Evolutionary conservation across 1,140 invertebrate species (phyloP), one percentile per base, ranked within the genome.

Genomic region (Wiebesia pumilae): DNA sequence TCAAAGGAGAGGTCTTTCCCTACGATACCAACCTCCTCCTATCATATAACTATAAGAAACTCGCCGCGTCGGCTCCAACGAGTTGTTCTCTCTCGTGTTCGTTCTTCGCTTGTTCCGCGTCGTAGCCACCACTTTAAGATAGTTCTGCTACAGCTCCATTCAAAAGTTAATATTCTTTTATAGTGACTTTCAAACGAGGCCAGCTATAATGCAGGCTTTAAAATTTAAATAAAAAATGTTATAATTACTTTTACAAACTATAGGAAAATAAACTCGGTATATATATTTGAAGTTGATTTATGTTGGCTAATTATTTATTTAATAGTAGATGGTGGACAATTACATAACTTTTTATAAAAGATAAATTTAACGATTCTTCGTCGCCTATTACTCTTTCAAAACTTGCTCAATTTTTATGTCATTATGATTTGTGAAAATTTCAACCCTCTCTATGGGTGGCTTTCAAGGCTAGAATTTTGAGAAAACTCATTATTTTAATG

Each of bases 121-220:
- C 71, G 71, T 43, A 0, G 30, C 38, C 24, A 75, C 38, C 71
- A 75, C 38, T 75, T 75, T 75, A 75, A 75, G 43, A 24, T n/a
- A 24, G 24, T 75, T 43, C 6, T 43, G 40, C 71, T 43, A n/a
- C 71, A 43, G 71, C 43, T 75, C 71, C 7, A 75, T 43, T 75
- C 21, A 75, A 75, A 75, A 75, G 40, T 75, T 75, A 75, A 75
- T 75, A 43, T 43, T 43, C 21, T 43, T 75, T 43, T 43, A 75
- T 27, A 75, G 7, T 43, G 12, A 2, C 40, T n/a, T 75, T n/a
- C 7, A 75, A 75, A n/a, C 3, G 43, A 19, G 10, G 71, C 10
- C 21, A 2, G 1, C 43, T n/a, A 30, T 73, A 43, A 73, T 4
- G 27, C 0, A 71, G 19, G 3, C 14, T 71, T 21, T 12, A 71